Base-by-base conservation (phyloP, 2,888 invertebrate species). In the Helicoverpa assulta region DNA sequence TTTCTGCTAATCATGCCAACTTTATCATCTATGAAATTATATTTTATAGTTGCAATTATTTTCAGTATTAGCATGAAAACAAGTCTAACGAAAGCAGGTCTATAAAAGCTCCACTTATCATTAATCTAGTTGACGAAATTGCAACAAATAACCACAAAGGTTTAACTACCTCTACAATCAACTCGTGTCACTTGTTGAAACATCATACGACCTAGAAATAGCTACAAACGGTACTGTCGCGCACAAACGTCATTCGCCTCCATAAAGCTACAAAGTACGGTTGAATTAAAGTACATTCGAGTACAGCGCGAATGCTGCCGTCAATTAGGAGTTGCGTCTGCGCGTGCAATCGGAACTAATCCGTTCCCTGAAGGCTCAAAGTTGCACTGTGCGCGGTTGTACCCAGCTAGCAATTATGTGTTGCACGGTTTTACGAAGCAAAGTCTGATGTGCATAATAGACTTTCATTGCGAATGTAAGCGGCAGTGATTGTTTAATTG, bases 401-500 rank as follows among this genome's bases (percentile, higher is more conserved):
- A 55, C 54, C 0, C 26, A 3, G 50, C 54, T 29, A 54, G 26
- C 60, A 61, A 18, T 57, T 70, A 58, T 50, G 5, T 63, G 40
- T 55, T 54, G 58, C 70, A 29, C 18, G 21, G 58, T 59, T 74
- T 51, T 60, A 60, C 53, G 5, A 53, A 14, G 47, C 19, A 67
- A 21, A 19, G 29, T 58, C 43, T 56, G 73, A 57, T 54, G 33
- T 40, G 18, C 33, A 52, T 67, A 54, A 56, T 63, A 63, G 76
- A 76, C 63, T 76, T 76, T 61, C 56, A 76, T 64, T 58, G 57
- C 26, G 29, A 61, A 29, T 67, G 54, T 67, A 72, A 72, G 29
- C 43, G 73, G 54, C 67, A 76, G 60, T 64, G 61, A 76, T 77
- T 77, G 57, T 51, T 61, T 76, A 72, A 76, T 54, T 76, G 51